Evolutionary conservation across 2,113 vertebrate species (phyloP), one percentile per base, ranked within the genome.

Genomic region (Platysternon megacephalum): DNA sequence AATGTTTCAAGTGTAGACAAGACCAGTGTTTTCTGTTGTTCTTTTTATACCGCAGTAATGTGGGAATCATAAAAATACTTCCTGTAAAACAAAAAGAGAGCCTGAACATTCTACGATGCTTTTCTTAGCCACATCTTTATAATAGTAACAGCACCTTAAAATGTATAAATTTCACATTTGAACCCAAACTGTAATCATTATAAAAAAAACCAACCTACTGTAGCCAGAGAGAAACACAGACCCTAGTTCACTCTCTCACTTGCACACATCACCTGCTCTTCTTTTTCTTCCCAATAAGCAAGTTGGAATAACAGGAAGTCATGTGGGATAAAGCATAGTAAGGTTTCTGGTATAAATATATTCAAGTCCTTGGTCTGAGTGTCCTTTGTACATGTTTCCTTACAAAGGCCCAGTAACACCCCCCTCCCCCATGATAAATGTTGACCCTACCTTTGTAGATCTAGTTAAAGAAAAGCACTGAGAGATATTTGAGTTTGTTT

Each of bases 371-470:
- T 95, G 95, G 51, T 93, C 81, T 52, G 2, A 32, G 49, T 80
- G 88, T 86, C 88, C 85, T 94, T 76, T 84, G 61, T 80, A 35
- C 61, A 78, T 93, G 88, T 81, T 56, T 58, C 86, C 82, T 91
- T 80, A 42, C 48, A 82, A 61, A 78, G 85, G 80, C 92, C 87
- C 89, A 94, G 94, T 24, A 95, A 49, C 49, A 49, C 80, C 87
- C 84, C 65, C 51, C 2, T n/a, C 82, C 87, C 79, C 65, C 29
- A 29, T 83, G 52, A 85, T 93, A 94, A 94, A 94, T 1, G 2
- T 86, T 94, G 93, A 85, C 87, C 91, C 90, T 82, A 8, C 93
- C 79, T 86, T 95, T 97, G 89, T 86, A 92, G 90, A 72, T 89
- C 85, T 81, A 51, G 82, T 89, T 93, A 85, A 84, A 86, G 94